phyloP scores from a whole-genome alignment of 2,113 vertebrate species.

The Leptosomus discolor region DNA sequence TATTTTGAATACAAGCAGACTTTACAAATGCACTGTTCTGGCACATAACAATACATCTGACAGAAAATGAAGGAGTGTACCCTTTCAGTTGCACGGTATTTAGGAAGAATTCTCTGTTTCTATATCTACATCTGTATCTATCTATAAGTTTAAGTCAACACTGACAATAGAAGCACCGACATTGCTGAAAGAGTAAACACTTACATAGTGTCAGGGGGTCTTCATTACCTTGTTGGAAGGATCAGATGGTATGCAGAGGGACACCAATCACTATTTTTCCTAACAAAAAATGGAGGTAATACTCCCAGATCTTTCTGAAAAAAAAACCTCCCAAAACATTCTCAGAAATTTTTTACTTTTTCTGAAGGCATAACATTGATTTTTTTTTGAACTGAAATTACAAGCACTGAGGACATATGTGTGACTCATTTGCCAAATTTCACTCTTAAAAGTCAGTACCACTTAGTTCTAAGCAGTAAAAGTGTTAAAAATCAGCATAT shows the following conservation, averaged over 20 bases:
- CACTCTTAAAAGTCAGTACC: not conserved
- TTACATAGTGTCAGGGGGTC: not conserved
- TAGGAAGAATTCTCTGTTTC: not conserved
- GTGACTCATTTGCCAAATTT: constrained; percentile 11
- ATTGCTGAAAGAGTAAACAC: not conserved
- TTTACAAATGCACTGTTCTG: not conserved
- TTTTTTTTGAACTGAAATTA: not conserved
- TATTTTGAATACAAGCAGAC: not conserved
- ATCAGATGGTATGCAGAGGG: not conserved
- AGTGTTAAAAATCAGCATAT: not conserved
- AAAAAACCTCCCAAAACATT: not conserved
- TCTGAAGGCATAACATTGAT: not conserved
- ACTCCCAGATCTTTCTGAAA: not conserved
- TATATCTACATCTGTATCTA: not conserved
- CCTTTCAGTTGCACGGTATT: not conserved
- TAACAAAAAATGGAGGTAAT: not conserved
- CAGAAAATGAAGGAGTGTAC: not conserved
- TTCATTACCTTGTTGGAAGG: not conserved
- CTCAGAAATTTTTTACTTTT: not conserved
- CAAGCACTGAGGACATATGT: not conserved
- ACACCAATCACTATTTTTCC: not conserved
- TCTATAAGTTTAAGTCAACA: not conserved
- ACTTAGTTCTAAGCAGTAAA: not conserved
- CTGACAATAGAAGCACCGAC: not conserved
- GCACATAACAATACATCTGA: not conserved